Evolutionary conservation across 2,113 vertebrate genomes (phyloP).

Genomic region (Zosterops lateralis): DNA sequence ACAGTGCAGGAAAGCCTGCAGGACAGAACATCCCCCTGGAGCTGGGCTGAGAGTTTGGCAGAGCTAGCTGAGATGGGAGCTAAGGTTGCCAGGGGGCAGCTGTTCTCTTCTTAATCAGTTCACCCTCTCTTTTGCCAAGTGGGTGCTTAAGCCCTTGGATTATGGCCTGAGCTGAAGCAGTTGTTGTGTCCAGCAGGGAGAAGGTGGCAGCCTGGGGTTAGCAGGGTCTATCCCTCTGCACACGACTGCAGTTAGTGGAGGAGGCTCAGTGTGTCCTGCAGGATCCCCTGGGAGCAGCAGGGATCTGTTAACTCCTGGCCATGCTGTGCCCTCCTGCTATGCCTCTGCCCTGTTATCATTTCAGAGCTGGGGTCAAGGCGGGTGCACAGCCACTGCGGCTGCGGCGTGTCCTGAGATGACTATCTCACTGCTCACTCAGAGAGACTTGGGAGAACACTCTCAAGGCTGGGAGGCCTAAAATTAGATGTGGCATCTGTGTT

Average conservation of each 20-base stretch:
- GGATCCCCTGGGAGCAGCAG: background rate
- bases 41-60: background rate
- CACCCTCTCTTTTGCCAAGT: accelerated
- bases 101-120: background rate
- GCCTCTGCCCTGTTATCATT: background rate
- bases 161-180: accelerated
- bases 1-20: background rate
- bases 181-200: background rate
- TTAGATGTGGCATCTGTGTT: constrained; percentile 46
- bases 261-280: background rate
- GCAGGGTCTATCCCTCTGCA: background rate
- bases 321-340: background rate
- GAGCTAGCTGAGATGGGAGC: background rate
- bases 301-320: background rate
- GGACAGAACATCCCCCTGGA: background rate
- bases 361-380: background rate
- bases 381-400: accelerated
- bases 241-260: accelerated
- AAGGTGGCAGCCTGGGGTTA: background rate
- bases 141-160: background rate
- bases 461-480: constrained; percentile 43
- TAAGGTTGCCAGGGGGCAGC: accelerated
- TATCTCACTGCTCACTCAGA: background rate
- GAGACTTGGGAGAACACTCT: background rate
- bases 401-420: background rate